Evolutionary conservation across 2,797 vertebrate genomes (phyloP).

Genomic region (Coracias cyanogaster): DNA sequence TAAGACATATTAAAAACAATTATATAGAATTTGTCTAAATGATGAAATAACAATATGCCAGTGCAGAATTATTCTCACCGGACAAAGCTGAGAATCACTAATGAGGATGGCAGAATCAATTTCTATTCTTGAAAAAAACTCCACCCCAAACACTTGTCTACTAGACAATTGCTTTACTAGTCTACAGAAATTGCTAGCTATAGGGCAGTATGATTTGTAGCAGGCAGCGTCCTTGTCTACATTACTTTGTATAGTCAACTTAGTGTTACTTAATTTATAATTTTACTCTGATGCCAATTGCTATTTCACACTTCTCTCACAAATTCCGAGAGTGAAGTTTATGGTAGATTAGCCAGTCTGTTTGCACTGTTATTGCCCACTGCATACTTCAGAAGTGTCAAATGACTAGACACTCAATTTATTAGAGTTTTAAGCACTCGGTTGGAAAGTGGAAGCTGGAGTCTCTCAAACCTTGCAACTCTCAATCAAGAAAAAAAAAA

Average conservation of each 20-base stretch:
- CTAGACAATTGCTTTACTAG: background rate
- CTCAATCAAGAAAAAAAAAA: background rate
- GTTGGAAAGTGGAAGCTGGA: background rate
- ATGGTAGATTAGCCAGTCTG: background rate
- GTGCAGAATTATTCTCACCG: background rate
- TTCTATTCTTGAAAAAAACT: background rate
- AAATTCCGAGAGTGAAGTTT: background rate
- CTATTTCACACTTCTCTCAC: background rate
- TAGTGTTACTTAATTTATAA: conserved; percentile 4
- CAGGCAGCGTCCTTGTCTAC: background rate
- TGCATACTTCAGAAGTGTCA: background rate
- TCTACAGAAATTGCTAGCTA: background rate
- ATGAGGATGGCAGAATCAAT: background rate
- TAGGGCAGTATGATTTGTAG: background rate
- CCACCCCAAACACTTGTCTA: background rate
- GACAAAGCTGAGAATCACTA: background rate
- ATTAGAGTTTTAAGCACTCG: background rate
- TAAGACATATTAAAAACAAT: conserved; percentile 3
- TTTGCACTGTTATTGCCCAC: background rate
- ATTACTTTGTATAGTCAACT: background rate
- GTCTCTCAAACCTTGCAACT: background rate
- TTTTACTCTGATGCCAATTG: background rate
- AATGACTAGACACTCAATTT: background rate
- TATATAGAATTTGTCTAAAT: background rate
- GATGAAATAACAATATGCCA: background rate